Conservation (phyloP, 2,113 vertebrate species). For the Narcine bancroftii region DNA sequence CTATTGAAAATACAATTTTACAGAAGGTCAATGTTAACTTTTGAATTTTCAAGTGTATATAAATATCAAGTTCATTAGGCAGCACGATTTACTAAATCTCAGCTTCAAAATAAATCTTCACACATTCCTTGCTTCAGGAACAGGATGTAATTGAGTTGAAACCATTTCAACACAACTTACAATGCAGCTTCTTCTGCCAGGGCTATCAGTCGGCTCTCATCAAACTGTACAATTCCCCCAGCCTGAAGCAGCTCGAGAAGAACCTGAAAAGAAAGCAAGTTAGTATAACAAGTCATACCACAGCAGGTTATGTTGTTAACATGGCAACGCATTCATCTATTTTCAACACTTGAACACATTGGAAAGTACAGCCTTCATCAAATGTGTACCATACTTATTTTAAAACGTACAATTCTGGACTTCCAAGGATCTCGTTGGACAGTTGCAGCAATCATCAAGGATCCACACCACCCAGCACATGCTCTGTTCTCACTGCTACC, state of each 20-base stretch:
- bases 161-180: constrained; percentile 59
- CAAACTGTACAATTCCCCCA: constrained; percentile 87
- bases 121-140: neutral
- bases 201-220: constrained; percentile 73
- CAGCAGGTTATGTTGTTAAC: neutral
- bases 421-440: neutral
- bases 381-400: neutral
- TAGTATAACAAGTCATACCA: neutral
- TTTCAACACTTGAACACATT: neutral
- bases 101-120: neutral
- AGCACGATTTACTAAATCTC: neutral
- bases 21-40: neutral
- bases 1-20: neutral
- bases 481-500: too few species aligned
- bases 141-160: neutral
- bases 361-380: neutral
- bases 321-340: neutral
- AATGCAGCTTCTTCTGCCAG: constrained; percentile 92
- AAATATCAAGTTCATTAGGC: constrained; percentile 14
- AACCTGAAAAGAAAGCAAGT: constrained; percentile 58
- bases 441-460: too few species aligned
- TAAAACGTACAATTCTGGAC: neutral
- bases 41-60: neutral
- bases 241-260: constrained; percentile 88
- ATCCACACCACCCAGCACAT: too few species aligned